Evolutionary conservation across 2,888 invertebrate species (phyloP).

Genomic region (Pomacea canaliculata): DNA sequence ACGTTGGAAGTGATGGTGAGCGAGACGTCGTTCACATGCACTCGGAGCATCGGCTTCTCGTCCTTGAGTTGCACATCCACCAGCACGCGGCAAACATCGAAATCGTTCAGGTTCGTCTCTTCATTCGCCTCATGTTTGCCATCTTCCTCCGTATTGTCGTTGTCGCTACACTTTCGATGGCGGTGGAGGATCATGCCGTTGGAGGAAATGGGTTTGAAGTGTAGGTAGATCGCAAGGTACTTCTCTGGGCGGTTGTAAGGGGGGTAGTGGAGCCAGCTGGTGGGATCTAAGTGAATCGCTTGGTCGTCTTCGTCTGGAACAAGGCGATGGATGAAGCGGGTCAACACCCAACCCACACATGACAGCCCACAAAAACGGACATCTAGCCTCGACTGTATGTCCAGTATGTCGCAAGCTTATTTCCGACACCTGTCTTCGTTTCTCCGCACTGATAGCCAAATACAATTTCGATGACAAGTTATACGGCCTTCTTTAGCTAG

Average conservation of each 20-base stretch:
- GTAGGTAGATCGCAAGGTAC: conserved; percentile 36
- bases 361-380: too few relatives aligned
- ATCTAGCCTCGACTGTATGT: too few relatives aligned
- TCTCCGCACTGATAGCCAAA: too few relatives aligned
- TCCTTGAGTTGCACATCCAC: not conserved
- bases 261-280: conserved; percentile 33
- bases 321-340: not conserved
- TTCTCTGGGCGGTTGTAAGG: conserved; percentile 18
- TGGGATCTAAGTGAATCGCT: conserved; percentile 29
- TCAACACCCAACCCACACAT: too few relatives aligned
- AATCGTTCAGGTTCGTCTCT: conserved; percentile 4
- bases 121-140: not conserved
- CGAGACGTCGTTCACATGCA: conserved; percentile 4
- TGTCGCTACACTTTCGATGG: conserved; percentile 15
- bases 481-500: too few relatives aligned
- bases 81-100: conserved; percentile 14
- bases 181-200: conserved; percentile 36
- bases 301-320: conserved; percentile 33
- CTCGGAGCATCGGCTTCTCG: not conserved
- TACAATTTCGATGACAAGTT: too few relatives aligned
- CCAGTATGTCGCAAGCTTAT: too few relatives aligned
- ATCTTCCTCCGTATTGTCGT: not conserved
- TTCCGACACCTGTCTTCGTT: too few relatives aligned
- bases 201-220: conserved; percentile 30
- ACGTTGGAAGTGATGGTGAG: conserved; percentile 9